These are phyloP conservation scores for Parauchenoglanis punctatus DNA, from an alignment of 2,797 vertebrate genomes.

Conservation along the genomic window DNA sequence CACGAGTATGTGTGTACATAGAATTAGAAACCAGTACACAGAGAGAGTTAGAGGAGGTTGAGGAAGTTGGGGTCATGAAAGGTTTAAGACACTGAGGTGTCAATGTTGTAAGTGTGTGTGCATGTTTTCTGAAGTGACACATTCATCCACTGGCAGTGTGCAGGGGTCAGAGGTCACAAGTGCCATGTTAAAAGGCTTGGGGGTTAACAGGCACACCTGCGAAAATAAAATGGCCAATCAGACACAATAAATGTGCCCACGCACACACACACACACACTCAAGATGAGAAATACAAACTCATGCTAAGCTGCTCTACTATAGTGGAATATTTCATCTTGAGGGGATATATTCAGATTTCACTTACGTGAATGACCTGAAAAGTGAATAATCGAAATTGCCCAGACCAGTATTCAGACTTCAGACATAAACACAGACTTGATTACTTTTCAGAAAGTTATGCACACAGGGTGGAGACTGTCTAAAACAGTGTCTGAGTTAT, in stretches of 20 bases:
- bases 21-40: background rate
- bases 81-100: conserved; percentile 38
- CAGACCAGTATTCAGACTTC: background rate
- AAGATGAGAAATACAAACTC: background rate
- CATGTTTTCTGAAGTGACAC: conserved; percentile 17
- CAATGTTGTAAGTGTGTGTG: conserved; percentile 22
- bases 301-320: background rate
- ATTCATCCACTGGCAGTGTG: conserved; percentile 38
- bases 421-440: background rate
- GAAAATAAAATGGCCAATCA: conserved; percentile 34
- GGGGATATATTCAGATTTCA: background rate
- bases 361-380: background rate
- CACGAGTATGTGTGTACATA: background rate
- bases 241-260: too few relatives aligned
- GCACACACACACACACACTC: background rate
- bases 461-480: background rate
- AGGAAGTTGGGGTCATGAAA: conserved; percentile 39
- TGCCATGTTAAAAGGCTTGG: conserved; percentile 17
- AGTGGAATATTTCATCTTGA: background rate
- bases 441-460: background rate
- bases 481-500: background rate
- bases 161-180: conserved; percentile 31
- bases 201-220: conserved; percentile 37
- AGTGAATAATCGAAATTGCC: background rate
- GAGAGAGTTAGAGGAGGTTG: background rate